Base-by-base conservation (phyloP, 2,888 invertebrate genomes). In the Standfussiana lucernea region DNA sequence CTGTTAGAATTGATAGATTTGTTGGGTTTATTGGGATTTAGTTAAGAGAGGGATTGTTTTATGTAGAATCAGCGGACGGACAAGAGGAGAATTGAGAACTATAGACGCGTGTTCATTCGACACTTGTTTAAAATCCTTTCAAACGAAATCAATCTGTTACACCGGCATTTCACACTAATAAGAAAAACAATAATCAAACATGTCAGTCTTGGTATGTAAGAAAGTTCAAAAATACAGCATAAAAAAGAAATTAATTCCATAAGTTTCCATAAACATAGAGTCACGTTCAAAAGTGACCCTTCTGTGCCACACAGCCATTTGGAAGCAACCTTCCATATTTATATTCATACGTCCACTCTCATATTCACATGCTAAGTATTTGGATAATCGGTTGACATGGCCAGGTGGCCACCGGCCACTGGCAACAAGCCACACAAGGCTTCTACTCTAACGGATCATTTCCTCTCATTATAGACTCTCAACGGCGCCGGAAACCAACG, bases 401-500 rank as follows among this genome's bases (percentile, higher is more conserved):
- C 32, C 82, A 81, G 77, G 65, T 85, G 78, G 74, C 50, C 82
- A 69, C 67, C 81, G 79, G 72, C 59, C 82, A 71, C 65, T 82
- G 69, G 59, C 64, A 75, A 68, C 71, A 64, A 80, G 69, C 72
- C 84, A 74, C 75, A 80, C 80, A 86, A 77, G 83, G 75, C 77
- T 80, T 35, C 80, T 53, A 66, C 62, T 82, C 77, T 88, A 89
- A 89, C 86, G 90, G 89, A 80, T 72, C 71, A 80, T 84, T 81
- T 88, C 87, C 82, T 87, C 88, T 88, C 77, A 84, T 88, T 79
- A 89, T 79, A 75, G 74, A 76, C 87, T 89, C 89, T 87, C 88
- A 90, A 91, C 89, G 91, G 85, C 88, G 88, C 91, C 95, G 95
- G 95, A 95, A 93, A 91, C 86, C 88, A 89, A 92, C 93, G 89